These are phyloP conservation scores for Pygathrix nemaeus DNA, from an alignment of 2,113 vertebrate species.

Conservation along the genomic window DNA sequence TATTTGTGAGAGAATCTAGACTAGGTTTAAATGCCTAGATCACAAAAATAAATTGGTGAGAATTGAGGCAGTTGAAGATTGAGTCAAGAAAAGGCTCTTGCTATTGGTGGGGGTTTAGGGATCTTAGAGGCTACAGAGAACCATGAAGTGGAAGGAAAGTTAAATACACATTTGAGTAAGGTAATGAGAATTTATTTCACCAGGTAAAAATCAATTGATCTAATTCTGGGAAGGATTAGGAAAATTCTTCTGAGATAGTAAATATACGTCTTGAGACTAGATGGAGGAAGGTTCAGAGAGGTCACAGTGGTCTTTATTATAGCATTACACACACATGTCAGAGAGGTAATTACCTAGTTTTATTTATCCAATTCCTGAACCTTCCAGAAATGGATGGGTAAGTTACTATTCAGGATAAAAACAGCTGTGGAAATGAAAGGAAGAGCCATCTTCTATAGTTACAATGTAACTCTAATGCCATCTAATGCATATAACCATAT, in stretches of 20 bases:
- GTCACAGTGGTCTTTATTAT: background rate
- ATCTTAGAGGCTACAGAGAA: background rate
- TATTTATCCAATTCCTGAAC: background rate
- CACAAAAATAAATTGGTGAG: background rate
- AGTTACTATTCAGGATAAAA: background rate
- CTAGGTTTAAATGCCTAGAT: conserved; percentile 33
- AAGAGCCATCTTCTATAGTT: background rate
- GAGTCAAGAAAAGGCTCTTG: background rate
- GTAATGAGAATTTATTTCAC: conserved; percentile 4
- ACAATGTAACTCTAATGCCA: background rate
- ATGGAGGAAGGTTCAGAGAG: background rate
- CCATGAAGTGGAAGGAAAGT: conserved; percentile 1
- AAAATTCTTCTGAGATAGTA: conserved; percentile 39
- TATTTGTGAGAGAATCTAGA: conserved; percentile 30
- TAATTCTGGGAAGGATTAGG: conserved; percentile 9
- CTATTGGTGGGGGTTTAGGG: background rate
- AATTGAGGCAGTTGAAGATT: background rate
- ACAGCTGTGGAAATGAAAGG: conserved; percentile 1
- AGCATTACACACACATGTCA: background rate
- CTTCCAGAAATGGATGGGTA: conserved; percentile 8
- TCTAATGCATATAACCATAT: background rate
- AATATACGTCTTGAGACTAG: background rate
- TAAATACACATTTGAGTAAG: background rate
- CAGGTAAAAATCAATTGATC: conserved; percentile 21
- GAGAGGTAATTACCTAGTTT: conserved; percentile 3